phyloP scores from a whole-genome alignment of 1,140 invertebrate species.

The Drosophila busckii region DNA sequence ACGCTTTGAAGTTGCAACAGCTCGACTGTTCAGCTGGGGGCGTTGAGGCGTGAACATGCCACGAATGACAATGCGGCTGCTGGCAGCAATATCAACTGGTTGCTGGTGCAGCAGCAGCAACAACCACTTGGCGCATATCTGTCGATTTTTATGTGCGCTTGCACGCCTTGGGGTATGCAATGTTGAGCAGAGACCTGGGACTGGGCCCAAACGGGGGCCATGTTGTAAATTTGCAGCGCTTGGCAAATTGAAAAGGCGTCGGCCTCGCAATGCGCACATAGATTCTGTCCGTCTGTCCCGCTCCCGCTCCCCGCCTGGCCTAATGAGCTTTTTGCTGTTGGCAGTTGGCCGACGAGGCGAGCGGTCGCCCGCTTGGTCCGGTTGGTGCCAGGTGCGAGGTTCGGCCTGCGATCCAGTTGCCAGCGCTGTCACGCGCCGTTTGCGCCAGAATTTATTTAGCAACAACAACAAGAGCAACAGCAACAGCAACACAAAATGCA shows the following conservation, averaged over 20 bases:
- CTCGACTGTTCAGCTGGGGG: constrained; percentile 26
- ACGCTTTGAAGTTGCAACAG: constrained; percentile 62
- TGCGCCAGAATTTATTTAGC: constrained; percentile 71
- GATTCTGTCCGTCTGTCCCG: constrained; percentile 39
- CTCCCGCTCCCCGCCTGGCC: constrained; percentile 29
- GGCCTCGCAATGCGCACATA: constrained; percentile 63
- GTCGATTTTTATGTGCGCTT: constrained; percentile 78
- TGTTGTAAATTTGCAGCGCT: constrained; percentile 74
- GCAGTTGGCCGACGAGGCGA: neutral
- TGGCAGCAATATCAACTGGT: constrained; percentile 27
- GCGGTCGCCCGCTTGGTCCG: too few species aligned
- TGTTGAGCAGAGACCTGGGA: constrained; percentile 12
- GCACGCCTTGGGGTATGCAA: constrained; percentile 76
- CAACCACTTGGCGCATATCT: constrained; percentile 55
- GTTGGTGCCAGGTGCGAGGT: too few species aligned
- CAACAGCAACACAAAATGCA: constrained; percentile 77
- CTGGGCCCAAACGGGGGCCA: constrained; percentile 1
- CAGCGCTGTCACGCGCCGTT: constrained; percentile 64
- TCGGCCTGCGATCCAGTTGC: constrained; percentile 7
- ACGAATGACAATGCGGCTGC: constrained; percentile 65
- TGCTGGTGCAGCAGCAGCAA: constrained; percentile 5
- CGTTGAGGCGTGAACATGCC: constrained; percentile 73
- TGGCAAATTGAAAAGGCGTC: constrained; percentile 75
- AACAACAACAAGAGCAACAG: too few species aligned
- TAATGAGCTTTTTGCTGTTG: constrained; percentile 58